Base-by-base conservation (phyloP, 2,888 invertebrate species). In the Dryobota labecula region DNA sequence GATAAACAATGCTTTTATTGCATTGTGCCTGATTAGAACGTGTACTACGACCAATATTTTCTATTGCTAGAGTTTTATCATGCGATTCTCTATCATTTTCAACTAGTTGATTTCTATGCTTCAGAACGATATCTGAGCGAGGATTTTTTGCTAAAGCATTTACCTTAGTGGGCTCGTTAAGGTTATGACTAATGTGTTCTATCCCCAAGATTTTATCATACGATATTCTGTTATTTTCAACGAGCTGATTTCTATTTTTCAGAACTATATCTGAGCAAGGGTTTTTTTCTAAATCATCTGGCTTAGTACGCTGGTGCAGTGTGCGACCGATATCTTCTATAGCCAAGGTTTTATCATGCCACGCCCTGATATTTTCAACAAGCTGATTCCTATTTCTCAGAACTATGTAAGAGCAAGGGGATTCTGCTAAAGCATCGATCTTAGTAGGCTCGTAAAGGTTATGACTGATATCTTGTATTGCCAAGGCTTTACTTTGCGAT, bases 1-100 rank as follows among this genome's bases (percentile, higher is more conserved):
- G 27, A 53, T 41, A 54, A 36, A n/a, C 24, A 56, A 41, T 30
- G 24, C 11, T 71, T 36, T 43, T 51, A 41, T 77, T 53, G 38
- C 18, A 18, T 13, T 45, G 43, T 43, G 2, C 11, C 18, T 38
- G 43, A 30, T 58, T 41, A 27, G 18, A 27, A 33, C 24, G 11
- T 11, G 11, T 20, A 8, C n/a, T 63, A 30, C 5, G 13, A 9
- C 3, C 24, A 8, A 36, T 49, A n/a, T 43, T 30, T 33, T 64
- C 30, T 33, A 15, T 18, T 1, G n/a, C 45, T n/a, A 47, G n/a
- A n/a, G 47, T 9, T 47, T 47, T 47, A 47, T 47, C 9, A 47
- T 49, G 47, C 24, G 13, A 49, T 49, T n/a, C 24, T 24, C 11
- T 24, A 49, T 11, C 11, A 49, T 13, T 49, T 49, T 24, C 24